Conservation (phyloP, 1,140 invertebrate genomes). For the Megalonaias nervosa region DNA sequence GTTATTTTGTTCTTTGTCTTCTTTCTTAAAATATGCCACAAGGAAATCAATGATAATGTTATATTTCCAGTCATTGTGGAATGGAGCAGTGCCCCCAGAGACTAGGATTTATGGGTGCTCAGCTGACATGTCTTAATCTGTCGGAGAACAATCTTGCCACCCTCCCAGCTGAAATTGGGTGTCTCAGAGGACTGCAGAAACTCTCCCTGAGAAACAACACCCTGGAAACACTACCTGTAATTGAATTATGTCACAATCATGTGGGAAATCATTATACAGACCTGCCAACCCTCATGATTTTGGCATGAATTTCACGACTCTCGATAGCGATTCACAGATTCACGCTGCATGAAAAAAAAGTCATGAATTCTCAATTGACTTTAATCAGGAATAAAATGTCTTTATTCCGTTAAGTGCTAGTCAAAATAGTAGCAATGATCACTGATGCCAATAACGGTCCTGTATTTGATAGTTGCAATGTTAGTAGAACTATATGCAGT, state of each 20-base stretch:
- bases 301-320: neutral
- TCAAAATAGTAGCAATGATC: too few relatives aligned
- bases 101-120: conserved; percentile 50
- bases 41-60: neutral
- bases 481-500: too few relatives aligned
- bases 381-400: too few relatives aligned
- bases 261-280: neutral
- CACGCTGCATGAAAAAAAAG: too few relatives aligned
- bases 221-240: conserved; percentile 46
- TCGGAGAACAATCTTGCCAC: conserved; percentile 41
- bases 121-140: conserved; percentile 48
- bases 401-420: too few relatives aligned
- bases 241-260: conserved; percentile 17
- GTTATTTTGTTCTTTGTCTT: too few relatives aligned
- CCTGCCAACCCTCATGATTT: neutral
- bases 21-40: too few relatives aligned
- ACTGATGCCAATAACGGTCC: too few relatives aligned
- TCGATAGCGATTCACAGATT: neutral
- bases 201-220: conserved; percentile 45
- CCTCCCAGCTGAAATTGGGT: conserved; percentile 50
- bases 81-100: conserved; percentile 42
- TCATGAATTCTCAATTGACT: too few relatives aligned
- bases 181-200: conserved; percentile 45
- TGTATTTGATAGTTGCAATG: too few relatives aligned
- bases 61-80: conserved; percentile 18